A percentile compares a stretch with the other conserved stretches of the same genome.
These are phyloP conservation scores for Dicyrtomina minuta DNA, from an alignment of 2,888 invertebrate species.

Conservation along the genomic window DNA sequence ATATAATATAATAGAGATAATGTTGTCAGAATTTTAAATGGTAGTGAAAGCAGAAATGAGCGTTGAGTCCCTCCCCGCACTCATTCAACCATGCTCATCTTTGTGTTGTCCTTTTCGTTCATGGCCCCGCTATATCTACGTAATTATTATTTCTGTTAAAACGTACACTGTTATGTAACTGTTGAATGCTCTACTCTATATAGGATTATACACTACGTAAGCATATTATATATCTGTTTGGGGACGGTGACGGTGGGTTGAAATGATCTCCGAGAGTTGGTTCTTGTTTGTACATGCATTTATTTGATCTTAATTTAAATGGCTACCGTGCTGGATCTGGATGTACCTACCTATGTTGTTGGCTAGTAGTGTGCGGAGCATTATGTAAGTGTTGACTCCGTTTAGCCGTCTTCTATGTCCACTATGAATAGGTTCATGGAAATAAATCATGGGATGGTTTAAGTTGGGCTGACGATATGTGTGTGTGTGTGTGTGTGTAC, in stretches of 20 bases:
- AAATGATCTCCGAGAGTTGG: too few relatives aligned
- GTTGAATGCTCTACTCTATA: too few relatives aligned
- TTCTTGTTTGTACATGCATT: not conserved
- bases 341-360: too few relatives aligned
- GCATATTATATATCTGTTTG: not conserved
- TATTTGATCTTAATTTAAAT: slow-evolving; percentile 30
- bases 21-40: too few relatives aligned
- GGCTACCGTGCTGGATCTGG: not conserved
- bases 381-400: not conserved
- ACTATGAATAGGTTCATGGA: slow-evolving; percentile 10
- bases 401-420: not conserved
- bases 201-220: too few relatives aligned
- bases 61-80: not conserved
- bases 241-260: not conserved
- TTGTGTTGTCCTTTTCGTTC: not conserved
- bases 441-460: slow-evolving; percentile 25
- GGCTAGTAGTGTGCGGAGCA: not conserved
- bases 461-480: not conserved
- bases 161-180: not conserved
- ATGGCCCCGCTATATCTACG: not conserved
- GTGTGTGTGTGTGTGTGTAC: not conserved
- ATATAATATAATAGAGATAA: too few relatives aligned
- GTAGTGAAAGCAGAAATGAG: too few relatives aligned
- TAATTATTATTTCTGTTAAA: not conserved
- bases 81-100: slow-evolving; percentile 4